Evolutionary conservation across 2,797 vertebrate species (phyloP).

Genomic region (Huso huso): DNA sequence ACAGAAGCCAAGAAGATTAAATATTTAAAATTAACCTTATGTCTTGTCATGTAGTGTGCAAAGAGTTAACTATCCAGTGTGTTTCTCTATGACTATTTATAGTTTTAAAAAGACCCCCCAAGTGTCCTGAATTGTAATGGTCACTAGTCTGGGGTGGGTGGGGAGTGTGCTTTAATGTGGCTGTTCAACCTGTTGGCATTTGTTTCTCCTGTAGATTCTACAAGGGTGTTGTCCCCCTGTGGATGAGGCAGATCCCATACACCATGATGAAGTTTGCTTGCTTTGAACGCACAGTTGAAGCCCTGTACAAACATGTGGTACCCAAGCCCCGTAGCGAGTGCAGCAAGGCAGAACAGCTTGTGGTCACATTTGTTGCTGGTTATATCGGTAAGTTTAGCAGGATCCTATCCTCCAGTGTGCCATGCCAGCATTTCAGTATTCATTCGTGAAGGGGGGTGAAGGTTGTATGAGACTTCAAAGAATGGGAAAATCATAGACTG

Average conservation of each 20-base stretch:
- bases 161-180: constrained; percentile 47
- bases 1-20: too few relatives aligned
- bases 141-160: too few relatives aligned
- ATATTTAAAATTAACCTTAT: background rate
- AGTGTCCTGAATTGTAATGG: background rate
- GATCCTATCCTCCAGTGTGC: background rate
- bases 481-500: too few relatives aligned
- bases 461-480: too few relatives aligned
- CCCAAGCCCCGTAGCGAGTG: constrained; percentile 93
- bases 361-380: constrained; percentile 91
- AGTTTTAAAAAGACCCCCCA: background rate
- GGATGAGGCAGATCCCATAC: constrained; percentile 99
- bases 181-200: constrained; percentile 47
- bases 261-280: constrained; percentile 99
- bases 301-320: constrained; percentile 85
- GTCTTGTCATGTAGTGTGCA: too few relatives aligned
- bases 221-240: constrained; percentile 89
- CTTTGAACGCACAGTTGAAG: constrained; percentile 94
- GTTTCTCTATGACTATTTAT: too few relatives aligned
- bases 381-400: constrained; percentile 81
- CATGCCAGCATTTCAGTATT: too few relatives aligned
- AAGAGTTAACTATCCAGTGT: too few relatives aligned
- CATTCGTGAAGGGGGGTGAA: background rate
- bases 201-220: constrained; percentile 71
- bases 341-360: constrained; percentile 79